Percentiles rank a stretch among this genome's conserved stretches.
phyloP scores from a whole-genome alignment of 2,888 invertebrate genomes.

The Epinotia bilunana region DNA sequence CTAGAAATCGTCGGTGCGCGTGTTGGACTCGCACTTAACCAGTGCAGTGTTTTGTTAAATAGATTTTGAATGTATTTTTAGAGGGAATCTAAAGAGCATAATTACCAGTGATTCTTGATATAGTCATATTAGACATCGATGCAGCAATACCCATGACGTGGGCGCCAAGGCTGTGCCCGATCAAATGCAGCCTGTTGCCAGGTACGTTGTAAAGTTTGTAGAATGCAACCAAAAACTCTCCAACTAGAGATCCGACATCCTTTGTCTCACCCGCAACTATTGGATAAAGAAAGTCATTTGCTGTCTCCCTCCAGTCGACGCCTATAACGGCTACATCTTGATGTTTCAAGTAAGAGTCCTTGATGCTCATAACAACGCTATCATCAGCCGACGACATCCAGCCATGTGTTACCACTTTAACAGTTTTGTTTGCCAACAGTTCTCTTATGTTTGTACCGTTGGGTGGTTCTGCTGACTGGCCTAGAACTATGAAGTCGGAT shows the following conservation, averaged over 20 bases:
- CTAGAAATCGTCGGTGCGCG: no score
- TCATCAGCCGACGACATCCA: conserved; percentile 75
- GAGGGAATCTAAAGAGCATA: not conserved
- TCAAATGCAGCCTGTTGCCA: conserved; percentile 61
- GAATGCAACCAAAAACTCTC: conserved; percentile 57
- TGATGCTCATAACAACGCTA: conserved; percentile 65
- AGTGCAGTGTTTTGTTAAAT: not conserved
- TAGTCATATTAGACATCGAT: conserved; percentile 49
- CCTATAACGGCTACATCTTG: conserved; percentile 73
- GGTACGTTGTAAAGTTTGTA: conserved; percentile 53
- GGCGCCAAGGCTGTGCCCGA: conserved; percentile 70
- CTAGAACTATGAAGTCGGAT: conserved; percentile 54
- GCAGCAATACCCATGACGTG: conserved; percentile 69
- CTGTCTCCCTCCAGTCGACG: conserved; percentile 69
- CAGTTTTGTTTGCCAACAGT: conserved; percentile 53
- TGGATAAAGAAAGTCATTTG: conserved; percentile 61
- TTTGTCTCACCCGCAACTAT: conserved; percentile 62
- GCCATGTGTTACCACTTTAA: conserved; percentile 81
- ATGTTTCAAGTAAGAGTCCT: conserved; percentile 69
- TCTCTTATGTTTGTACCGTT: conserved; percentile 40
- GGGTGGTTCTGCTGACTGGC: conserved; percentile 51
- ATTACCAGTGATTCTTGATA: conserved; percentile 63
- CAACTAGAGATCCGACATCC: conserved; percentile 56
- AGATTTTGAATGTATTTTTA: not conserved
- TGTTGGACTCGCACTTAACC: no score